Evolutionary conservation across 2,797 vertebrate species (phyloP), one percentile per base, ranked within the genome.

Genomic region (Bradypus variegatus): DNA sequence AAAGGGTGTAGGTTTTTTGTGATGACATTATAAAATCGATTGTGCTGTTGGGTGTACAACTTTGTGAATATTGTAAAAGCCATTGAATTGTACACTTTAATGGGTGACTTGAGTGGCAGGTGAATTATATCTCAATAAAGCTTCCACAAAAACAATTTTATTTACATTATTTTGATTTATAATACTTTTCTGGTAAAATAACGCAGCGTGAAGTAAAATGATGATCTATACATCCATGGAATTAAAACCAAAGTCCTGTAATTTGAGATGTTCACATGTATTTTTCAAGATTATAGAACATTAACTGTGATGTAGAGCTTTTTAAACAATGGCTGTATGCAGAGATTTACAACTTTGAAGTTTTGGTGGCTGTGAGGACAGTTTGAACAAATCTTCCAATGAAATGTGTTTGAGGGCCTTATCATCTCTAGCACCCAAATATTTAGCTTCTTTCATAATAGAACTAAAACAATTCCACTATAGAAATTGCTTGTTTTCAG

Each of bases 271-370:
- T 73, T 85, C 41, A 70, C 50, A 64, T 64, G 36, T 62, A 38
- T 64, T 64, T 92, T 94, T 93, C 19, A 90, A 94, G 88, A 88
- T 77, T 45, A 60, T n/a, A 73, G 48, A 67, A 50, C n/a, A 65
- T 55, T 38, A 33, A 78, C 31, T 60, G 33, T 18, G 25, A 58
- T 65, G 3, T 36, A 84, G 73, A 79, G 16, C 5, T 73, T 73
- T 83, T 41, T 27, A 65, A 88, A 75, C 65, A 33, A 45, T 33
- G 15, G 4, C 19, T 83, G 5, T 48, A 69, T 62, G 25, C 55
- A 88, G n/a, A 75, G 10, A 36, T 79, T 55, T 55, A 50, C 62
- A 79, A 48, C 15, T 33, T 92, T 83, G 72, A 72, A 21, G 6
- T 64, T 64, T 77, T 45, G 23, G 25, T 69, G 4, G 14, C 15